phyloP scores from a whole-genome alignment of 2,113 vertebrate genomes.

The Ptilorrhoa leucosticta region DNA sequence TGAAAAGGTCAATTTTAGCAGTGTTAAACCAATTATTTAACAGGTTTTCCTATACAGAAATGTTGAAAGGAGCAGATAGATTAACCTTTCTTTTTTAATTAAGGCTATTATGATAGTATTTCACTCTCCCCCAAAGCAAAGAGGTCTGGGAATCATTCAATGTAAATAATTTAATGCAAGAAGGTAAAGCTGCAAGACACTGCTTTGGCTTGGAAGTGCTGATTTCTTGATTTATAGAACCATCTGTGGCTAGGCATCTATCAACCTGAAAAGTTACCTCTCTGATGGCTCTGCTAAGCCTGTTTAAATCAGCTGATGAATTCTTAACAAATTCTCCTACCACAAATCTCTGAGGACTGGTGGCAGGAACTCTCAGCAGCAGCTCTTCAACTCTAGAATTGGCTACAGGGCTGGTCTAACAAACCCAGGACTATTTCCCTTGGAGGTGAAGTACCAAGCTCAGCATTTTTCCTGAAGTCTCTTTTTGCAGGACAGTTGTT shows the following conservation, averaged over 20 bases:
- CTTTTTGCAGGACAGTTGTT: background rate
- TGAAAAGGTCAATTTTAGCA: background rate
- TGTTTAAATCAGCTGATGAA: background rate
- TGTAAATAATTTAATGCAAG: background rate
- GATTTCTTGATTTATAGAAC: background rate
- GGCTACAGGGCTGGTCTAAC: background rate
- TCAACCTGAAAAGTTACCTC: background rate
- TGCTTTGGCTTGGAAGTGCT: background rate
- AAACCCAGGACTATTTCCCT: background rate
- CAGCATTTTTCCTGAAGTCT: background rate
- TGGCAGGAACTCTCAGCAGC: background rate
- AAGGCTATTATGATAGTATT: background rate
- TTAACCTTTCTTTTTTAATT: background rate
- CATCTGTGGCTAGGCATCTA: background rate
- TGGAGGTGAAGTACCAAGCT: background rate
- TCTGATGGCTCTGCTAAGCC: background rate
- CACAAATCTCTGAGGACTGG: background rate
- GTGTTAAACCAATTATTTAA: background rate
- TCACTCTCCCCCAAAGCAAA: background rate
- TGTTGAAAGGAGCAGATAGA: background rate
- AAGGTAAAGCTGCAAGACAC: background rate
- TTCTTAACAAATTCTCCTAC: background rate
- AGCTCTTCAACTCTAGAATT: background rate
- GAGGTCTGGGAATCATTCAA: background rate
- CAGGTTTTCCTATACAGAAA: background rate